phyloP scores from a whole-genome alignment of 1,140 invertebrate genomes.

The Drosophila guanche region DNA sequence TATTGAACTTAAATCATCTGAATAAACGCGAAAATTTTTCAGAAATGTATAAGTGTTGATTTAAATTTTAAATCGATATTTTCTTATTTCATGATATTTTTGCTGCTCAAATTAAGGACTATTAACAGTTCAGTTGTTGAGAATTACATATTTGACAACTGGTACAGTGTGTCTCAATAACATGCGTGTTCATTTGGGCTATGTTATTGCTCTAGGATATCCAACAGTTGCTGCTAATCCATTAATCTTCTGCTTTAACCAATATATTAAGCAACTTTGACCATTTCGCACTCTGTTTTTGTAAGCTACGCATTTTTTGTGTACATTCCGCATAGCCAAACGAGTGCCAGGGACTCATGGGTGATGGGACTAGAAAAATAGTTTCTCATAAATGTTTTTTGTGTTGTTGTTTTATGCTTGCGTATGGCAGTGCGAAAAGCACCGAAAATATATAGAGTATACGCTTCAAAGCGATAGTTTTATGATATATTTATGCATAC shows the following conservation, averaged over 20 bases:
- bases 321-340: conserved; percentile 63
- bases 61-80: conserved; percentile 38
- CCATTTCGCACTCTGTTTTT: conserved; percentile 48
- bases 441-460: conserved; percentile 34
- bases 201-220: conserved; percentile 26
- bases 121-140: conserved; percentile 10
- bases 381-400: conserved; percentile 26
- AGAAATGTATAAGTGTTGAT: conserved; percentile 46
- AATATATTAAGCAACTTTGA: conserved; percentile 26
- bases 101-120: conserved; percentile 21
- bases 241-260: conserved; percentile 14
- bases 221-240: conserved; percentile 38
- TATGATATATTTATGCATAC: conserved; percentile 44
- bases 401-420: conserved; percentile 9
- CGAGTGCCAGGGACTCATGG: conserved; percentile 41
- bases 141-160: conserved; percentile 9
- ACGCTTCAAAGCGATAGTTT: conserved; percentile 31
- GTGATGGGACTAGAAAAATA: conserved; percentile 63
- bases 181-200: conserved; percentile 42
- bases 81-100: conserved; percentile 47
- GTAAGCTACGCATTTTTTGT: conserved; percentile 56
- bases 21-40: conserved; percentile 45
- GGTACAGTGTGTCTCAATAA: conserved; percentile 46
- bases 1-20: conserved; percentile 43
- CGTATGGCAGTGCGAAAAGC: conserved; percentile 41